Base-by-base conservation (phyloP, 2,888 invertebrate species). In the Thereva nobilitata region DNA sequence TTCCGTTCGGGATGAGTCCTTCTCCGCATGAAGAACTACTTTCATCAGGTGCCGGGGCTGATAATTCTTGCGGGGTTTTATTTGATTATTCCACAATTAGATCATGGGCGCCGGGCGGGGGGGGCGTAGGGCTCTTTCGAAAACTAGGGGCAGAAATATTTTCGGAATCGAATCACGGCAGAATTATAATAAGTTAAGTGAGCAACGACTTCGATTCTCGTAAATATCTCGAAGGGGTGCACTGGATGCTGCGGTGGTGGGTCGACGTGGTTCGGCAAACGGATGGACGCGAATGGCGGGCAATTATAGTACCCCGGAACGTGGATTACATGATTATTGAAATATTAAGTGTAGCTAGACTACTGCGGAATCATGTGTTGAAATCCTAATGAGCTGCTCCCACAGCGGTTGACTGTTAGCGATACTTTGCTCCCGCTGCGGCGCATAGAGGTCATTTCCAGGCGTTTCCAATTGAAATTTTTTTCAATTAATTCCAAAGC, bases 131-230 rank as follows among this genome's bases (percentile, higher is more conserved):
- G 12, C 53, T 10, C 57, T 45, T 35, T 9, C 42, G 40, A 50
- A 41, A 41, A 41, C 42, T 10, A 44, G 41, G 40, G 41, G 40
- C 8, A 38, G 55, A 50, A 61, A 50, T 61, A 61, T 61, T 66
- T 66, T 65, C 61, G 57, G 61, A 68, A 68, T 68, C 61, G 66
- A 68, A 68, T 68, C 68, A 65, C 61, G 55, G 64, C 68, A 61
- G 68, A 68, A 68, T 68, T 68, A 65, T 68, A 68, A 68, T 68
- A 65, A 68, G 68, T 68, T 68, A 68, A 68, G 68, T 68, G 66
- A 68, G 65, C 68, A 68, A 67, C 64, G 64, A 49, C 41, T 50
- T 50, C 49, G 50, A 41, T 50, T 50, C 50, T 10, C 61, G 50
- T 50, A 61, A 61, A 61, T 61, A 50, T 50, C 23, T 37, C 50